These are phyloP conservation scores for Strix uralensis DNA, from an alignment of 2,113 vertebrate genomes.

Conservation along the genomic window DNA sequence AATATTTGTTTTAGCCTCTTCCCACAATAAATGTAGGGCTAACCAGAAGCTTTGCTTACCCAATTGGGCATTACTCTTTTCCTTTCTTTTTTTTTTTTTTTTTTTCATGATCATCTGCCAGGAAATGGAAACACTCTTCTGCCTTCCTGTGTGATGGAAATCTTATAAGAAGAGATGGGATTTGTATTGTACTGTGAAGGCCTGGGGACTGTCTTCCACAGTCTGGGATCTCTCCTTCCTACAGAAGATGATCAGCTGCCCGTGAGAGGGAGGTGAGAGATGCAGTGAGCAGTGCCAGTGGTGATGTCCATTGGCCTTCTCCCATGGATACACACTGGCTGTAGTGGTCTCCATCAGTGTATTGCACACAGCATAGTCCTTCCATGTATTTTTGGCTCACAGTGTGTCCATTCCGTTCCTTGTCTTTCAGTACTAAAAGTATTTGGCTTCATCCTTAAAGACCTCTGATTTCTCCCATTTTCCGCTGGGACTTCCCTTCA, in stretches of 20 bases:
- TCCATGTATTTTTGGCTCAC: background rate
- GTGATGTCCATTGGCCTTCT: background rate
- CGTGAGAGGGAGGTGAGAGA: fast-evolving
- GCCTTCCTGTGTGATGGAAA: background rate
- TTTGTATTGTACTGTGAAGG: background rate
- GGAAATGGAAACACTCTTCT: background rate
- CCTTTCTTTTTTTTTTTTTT: background rate
- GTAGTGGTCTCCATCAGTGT: background rate
- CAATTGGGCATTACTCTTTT: fast-evolving
- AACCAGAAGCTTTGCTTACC: background rate
- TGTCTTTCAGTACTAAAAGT: background rate
- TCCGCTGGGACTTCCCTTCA: background rate
- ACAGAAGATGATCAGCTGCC: background rate
- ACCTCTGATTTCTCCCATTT: background rate
- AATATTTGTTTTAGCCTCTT: background rate
- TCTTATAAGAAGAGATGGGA: background rate
- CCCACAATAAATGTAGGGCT: background rate
- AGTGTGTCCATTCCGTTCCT: background rate
- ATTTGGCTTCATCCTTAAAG: background rate
- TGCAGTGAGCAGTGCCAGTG: background rate
- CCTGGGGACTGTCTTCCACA: background rate
- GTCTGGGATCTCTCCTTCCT: background rate
- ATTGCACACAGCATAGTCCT: background rate
- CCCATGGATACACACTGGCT: background rate
- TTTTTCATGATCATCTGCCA: background rate